Evolutionary conservation across 2,888 invertebrate genomes (phyloP).

Genomic region (Portevinia maculata): DNA sequence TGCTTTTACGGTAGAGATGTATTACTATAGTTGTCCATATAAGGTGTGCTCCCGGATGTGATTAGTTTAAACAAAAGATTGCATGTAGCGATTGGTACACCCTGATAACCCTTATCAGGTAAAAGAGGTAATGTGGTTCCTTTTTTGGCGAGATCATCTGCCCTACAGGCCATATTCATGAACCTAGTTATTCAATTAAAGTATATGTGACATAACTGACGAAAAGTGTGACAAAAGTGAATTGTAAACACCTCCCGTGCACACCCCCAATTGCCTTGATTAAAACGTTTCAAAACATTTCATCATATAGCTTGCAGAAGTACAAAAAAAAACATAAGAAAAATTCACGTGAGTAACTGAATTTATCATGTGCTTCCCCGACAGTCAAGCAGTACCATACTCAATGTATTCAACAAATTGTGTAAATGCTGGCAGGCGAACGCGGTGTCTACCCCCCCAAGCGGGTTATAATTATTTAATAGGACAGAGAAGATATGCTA

Average conservation of each 20-base stretch:
- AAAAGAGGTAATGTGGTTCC: no score
- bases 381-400: not conserved
- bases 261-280: conserved; percentile 25
- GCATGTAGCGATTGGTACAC: no score
- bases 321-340: conserved; percentile 12
- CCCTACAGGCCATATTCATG: no score
- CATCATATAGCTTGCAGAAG: not conserved
- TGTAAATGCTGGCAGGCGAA: conserved; percentile 32
- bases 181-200: no score
- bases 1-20: no score
- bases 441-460: not conserved
- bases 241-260: conserved; percentile 13
- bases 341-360: conserved; percentile 40
- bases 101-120: no score
- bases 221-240: not conserved
- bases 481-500: not conserved
- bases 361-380: conserved; percentile 36
- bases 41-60: no score
- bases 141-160: no score
- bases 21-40: no score
- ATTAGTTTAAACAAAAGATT: no score
- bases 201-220: not conserved
- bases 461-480: not conserved
- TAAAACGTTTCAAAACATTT: conserved; percentile 63
- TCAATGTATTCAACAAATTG: conserved; percentile 17